A percentile compares a stretch with the other conserved stretches of the same genome.
phyloP scores from a whole-genome alignment of 2,797 vertebrate genomes.

The Balearica regulorum region DNA sequence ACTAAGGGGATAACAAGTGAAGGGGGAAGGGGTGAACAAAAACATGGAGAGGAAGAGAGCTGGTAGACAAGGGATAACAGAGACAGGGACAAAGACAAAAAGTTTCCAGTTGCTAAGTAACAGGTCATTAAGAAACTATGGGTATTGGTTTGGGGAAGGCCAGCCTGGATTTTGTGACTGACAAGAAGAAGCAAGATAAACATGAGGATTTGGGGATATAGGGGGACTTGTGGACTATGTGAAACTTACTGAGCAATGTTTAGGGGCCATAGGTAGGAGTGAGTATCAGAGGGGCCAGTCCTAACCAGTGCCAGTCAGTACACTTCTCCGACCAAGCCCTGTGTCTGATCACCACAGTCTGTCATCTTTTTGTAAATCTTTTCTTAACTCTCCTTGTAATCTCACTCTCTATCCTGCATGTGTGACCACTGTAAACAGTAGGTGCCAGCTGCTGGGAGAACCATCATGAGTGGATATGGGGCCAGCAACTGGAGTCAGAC shows the following conservation, averaged over 20 bases:
- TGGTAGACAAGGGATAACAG: background rate
- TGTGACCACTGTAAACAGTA: background rate
- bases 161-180: background rate
- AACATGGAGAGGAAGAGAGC: background rate
- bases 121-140: background rate
- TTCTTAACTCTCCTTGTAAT: background rate
- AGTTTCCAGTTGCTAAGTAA: background rate
- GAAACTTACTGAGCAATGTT: background rate
- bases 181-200: background rate
- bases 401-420: background rate
- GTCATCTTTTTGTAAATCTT: background rate
- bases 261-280: background rate
- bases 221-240: background rate
- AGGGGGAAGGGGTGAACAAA: background rate
- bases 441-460: background rate
- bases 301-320: background rate
- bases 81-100: background rate
- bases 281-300: background rate
- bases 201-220: background rate
- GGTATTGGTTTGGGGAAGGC: background rate
- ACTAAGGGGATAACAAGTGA: background rate
- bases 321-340: background rate
- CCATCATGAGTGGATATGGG: fast-evolving
- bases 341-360: too few species aligned
- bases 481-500: background rate